Conservation (phyloP, 1,140 invertebrate genomes). For the Camponotus pennsylvanicus region DNA sequence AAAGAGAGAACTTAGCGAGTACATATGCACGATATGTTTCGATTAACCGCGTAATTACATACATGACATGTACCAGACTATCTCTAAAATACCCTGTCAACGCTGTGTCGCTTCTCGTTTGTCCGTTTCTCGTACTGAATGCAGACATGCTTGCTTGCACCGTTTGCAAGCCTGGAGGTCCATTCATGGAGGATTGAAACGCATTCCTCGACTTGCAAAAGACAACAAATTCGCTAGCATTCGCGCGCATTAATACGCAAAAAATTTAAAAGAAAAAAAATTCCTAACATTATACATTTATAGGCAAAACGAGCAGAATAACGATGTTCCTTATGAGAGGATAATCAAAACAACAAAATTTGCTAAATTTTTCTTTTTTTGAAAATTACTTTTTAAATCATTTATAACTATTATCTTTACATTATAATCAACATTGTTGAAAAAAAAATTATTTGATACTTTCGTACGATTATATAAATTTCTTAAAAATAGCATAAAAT, state of each 20-base stretch:
- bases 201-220: slow-evolving; percentile 9
- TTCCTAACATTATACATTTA: background rate
- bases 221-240: slow-evolving; percentile 1
- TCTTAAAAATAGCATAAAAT: background rate
- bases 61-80: background rate
- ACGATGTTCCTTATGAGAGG: background rate
- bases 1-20: slow-evolving; percentile 2
- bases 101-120: slow-evolving; percentile 10
- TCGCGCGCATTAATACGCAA: slow-evolving; percentile 1
- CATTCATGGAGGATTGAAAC: slow-evolving; percentile 16
- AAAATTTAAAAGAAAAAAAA: slow-evolving; percentile 16
- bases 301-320: background rate
- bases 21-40: slow-evolving; percentile 8
- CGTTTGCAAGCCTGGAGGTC: slow-evolving; percentile 15
- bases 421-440: background rate
- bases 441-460: background rate
- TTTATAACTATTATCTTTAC: background rate
- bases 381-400: background rate
- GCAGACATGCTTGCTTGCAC: background rate
- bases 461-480: too few species aligned
- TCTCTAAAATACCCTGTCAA: slow-evolving; percentile 39
- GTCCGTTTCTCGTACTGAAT: slow-evolving; percentile 20
- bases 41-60: slow-evolving; percentile 37
- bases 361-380: background rate
- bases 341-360: background rate